phyloP scores from a whole-genome alignment of 2,797 vertebrate genomes.

The Monodelphis domestica region DNA sequence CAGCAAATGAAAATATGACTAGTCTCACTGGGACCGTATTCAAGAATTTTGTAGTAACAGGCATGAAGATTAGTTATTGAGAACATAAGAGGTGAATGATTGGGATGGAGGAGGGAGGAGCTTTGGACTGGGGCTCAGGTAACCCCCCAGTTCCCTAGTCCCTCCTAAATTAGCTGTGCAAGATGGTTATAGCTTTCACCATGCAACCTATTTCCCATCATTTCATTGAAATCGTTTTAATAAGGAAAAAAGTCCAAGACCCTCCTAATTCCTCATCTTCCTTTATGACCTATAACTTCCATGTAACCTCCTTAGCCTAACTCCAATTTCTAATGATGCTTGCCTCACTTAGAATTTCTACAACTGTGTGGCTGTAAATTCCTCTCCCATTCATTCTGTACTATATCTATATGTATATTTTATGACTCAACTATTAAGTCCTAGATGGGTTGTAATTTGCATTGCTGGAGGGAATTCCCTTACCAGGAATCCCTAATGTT shows the following conservation, averaged over 20 bases:
- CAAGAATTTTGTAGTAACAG: not conserved
- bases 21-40: not conserved
- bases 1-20: not conserved
- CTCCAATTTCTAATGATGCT: not conserved
- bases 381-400: not conserved
- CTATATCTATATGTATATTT: not conserved
- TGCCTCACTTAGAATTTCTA: not conserved
- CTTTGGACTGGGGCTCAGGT: not conserved
- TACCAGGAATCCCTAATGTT: not conserved
- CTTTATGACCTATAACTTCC: not conserved
- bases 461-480: not conserved
- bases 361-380: not conserved
- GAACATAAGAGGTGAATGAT: not conserved
- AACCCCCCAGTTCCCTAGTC: not conserved
- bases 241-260: not conserved
- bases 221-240: not conserved
- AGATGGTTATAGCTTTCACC: not conserved
- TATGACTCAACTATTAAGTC: not conserved
- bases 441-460: not conserved
- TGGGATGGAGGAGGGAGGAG: not conserved
- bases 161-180: not conserved
- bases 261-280: not conserved
- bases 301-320: not conserved
- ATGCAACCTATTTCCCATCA: not conserved
- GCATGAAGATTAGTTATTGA: not conserved